Evolutionary conservation across 1,140 invertebrate species (phyloP), one percentile per base, ranked within the genome.

Genomic region (Trichomalopsis sarcophagae): DNA sequence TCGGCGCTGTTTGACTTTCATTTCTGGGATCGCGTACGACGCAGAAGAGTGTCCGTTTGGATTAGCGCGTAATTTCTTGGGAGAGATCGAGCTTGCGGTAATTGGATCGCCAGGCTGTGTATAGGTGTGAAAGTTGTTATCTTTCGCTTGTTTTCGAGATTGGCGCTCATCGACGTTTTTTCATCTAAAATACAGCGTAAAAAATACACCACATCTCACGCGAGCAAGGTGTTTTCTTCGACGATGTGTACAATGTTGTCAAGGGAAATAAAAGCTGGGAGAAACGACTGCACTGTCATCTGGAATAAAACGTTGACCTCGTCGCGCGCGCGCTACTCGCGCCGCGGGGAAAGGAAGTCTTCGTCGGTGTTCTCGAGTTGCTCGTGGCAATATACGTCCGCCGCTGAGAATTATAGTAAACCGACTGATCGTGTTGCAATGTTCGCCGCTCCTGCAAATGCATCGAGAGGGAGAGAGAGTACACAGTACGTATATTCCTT

Each of bases 371-470:
- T 62, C 55, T n/a, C 14, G 68, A 77, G 82, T 78, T 78, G 10
- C 40, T 40, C 68, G 17, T 33, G 40, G 75, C 76, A 68, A 27
- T 69, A 69, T 33, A 84, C 33, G 82, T 69, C 82, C 14, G 23
- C n/a, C 27, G 14, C 10, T 9, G 66, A 80, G 77, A 80, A 84
- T 84, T 81, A 81, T 81, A 84, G 78, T 62, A 66, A 80, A 73
- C 36, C 76, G 23, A 79, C 74, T 79, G 83, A 84, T 84, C 77
- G 77, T 75, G 71, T 84, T 79, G 83, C 76, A 36, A 11, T 80
- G 68, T 55, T 21, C 71, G 50, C 68, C 68, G 69, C 62, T 33
- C 10, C 68, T 80, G 68, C 77, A 81, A 81, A 84, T 66, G 83
- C 69, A 81, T 50, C 77, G 50, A 75, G 66, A 81, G 33, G 33